Conservation (phyloP, 2,888 invertebrate species). For the Hylaea fasciaria region DNA sequence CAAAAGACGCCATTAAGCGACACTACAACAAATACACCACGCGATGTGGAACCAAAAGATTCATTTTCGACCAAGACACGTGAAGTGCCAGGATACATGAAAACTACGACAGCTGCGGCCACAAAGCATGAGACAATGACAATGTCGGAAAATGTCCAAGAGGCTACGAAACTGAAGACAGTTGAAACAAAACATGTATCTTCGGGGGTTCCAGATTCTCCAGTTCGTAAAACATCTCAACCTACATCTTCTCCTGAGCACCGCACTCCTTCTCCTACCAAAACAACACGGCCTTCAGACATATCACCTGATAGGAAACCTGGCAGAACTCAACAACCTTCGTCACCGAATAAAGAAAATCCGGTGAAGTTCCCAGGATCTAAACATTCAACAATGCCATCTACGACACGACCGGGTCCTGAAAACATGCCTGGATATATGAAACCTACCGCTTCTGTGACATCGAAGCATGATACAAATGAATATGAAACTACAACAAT, state of each 20-base stretch:
- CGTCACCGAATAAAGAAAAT: constrained; percentile 25
- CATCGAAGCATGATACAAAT: constrained; percentile 38
- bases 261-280: constrained; percentile 33
- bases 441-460: constrained; percentile 40
- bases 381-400: constrained; percentile 34
- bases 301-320: constrained; percentile 39
- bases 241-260: constrained; percentile 17
- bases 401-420: constrained; percentile 33
- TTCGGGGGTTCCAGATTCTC: constrained; percentile 20
- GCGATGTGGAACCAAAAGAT: constrained; percentile 32
- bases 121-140: constrained; percentile 37
- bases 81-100: constrained; percentile 39
- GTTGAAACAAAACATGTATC: constrained; percentile 31
- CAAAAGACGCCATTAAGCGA: constrained; percentile 29
- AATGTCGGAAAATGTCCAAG: constrained; percentile 38
- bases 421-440: constrained; percentile 37
- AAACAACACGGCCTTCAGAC: constrained; percentile 24
- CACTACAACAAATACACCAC: constrained; percentile 8
- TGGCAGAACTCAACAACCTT: constrained; percentile 17
- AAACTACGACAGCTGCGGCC: constrained; percentile 40
- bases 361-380: constrained; percentile 18
- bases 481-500: constrained; percentile 26
- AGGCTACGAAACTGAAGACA: constrained; percentile 29
- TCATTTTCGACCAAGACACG: constrained; percentile 25
- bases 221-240: constrained; percentile 20